A percentile compares a stretch with the other conserved stretches of the same genome.
Evolutionary conservation across 1,140 invertebrate genomes (phyloP).

Genomic region (Bombus fervidus): DNA sequence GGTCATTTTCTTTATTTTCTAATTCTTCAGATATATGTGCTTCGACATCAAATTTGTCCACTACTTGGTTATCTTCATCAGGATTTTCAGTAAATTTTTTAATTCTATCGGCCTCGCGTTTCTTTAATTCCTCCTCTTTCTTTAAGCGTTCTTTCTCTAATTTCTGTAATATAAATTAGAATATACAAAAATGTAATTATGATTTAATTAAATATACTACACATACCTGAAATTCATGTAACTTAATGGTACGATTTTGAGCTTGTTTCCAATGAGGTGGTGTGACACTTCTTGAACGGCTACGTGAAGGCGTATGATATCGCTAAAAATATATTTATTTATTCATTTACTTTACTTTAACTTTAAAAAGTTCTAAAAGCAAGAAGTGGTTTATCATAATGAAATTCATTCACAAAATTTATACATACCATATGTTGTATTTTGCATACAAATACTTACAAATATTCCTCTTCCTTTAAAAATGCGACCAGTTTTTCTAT

Average conservation of each 20-base stretch:
- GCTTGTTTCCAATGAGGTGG: slow-evolving; percentile 95
- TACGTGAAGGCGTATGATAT: slow-evolving; percentile 92
- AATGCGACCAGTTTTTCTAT: slow-evolving; percentile 89
- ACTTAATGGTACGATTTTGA: slow-evolving; percentile 90
- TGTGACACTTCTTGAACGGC: slow-evolving; percentile 91
- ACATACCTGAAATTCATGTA: slow-evolving; percentile 89
- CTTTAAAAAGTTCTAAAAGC: background rate
- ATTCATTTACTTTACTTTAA: slow-evolving; percentile 13
- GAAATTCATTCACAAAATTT: slow-evolving; percentile 16
- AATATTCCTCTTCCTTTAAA: slow-evolving; percentile 95
- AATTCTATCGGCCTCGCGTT: slow-evolving; percentile 84
- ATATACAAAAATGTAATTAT: slow-evolving; percentile 16
- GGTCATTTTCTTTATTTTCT: slow-evolving; percentile 65
- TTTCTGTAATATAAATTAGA: slow-evolving; percentile 78
- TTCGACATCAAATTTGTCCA: slow-evolving; percentile 57
- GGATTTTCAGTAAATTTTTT: slow-evolving; percentile 81
- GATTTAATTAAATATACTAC: background rate
- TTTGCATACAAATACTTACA: slow-evolving; percentile 84
- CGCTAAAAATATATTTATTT: slow-evolving; percentile 83
- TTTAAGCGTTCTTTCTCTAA: slow-evolving; percentile 85
- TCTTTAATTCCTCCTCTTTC: slow-evolving; percentile 85
- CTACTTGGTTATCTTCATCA: slow-evolving; percentile 69
- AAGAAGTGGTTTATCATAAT: too few species aligned
- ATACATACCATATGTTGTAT: slow-evolving; percentile 37
- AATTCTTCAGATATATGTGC: slow-evolving; percentile 39